Percentiles rank a stretch among this genome's conserved stretches.
phyloP scores from a whole-genome alignment of 2,888 invertebrate species.

The Archips xylosteana region DNA sequence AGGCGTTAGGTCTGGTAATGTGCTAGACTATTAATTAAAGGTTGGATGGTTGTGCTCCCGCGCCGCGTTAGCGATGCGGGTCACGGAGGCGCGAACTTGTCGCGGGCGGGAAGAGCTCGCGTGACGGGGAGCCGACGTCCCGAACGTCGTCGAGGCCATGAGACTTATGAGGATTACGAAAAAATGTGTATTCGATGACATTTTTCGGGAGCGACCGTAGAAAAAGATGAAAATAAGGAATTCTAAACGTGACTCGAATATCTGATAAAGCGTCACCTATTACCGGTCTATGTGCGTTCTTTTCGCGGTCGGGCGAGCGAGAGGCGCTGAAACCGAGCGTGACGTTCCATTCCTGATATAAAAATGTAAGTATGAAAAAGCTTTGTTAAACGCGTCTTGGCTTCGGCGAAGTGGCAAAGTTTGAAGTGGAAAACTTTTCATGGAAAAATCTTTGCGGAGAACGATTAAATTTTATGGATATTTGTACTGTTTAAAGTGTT shows the following conservation, averaged over 20 bases:
- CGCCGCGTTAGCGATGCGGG: constrained; percentile 68
- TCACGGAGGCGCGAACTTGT: constrained; percentile 76
- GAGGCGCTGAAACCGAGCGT: constrained; percentile 81
- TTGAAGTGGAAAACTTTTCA: constrained; percentile 85
- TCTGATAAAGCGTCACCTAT: constrained; percentile 78
- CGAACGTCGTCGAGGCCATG: constrained; percentile 72
- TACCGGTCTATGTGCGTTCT: constrained; percentile 80
- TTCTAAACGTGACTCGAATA: constrained; percentile 83
- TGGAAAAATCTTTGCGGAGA: constrained; percentile 81
- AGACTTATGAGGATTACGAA: constrained; percentile 84
- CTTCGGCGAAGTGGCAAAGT: constrained; percentile 83
- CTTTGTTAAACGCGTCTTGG: constrained; percentile 84
- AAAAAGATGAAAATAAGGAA: constrained; percentile 86
- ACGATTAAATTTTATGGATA: constrained; percentile 83
- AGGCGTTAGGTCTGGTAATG: constrained; percentile 50
- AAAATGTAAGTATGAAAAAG: constrained; percentile 84
- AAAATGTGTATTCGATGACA: constrained; percentile 86
- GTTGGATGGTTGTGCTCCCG: constrained; percentile 59
- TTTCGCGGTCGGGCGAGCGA: constrained; percentile 80
- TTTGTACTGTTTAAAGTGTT: constrained; percentile 76
- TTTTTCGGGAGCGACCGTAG: constrained; percentile 82
- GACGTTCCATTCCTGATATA: constrained; percentile 83
- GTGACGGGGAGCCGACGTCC: constrained; percentile 61
- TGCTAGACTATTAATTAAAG: constrained; percentile 65
- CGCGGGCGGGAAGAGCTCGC: constrained; percentile 56